Base-by-base conservation (phyloP, 2,797 vertebrate genomes). In the Cyprinodon diabolis region DNA sequence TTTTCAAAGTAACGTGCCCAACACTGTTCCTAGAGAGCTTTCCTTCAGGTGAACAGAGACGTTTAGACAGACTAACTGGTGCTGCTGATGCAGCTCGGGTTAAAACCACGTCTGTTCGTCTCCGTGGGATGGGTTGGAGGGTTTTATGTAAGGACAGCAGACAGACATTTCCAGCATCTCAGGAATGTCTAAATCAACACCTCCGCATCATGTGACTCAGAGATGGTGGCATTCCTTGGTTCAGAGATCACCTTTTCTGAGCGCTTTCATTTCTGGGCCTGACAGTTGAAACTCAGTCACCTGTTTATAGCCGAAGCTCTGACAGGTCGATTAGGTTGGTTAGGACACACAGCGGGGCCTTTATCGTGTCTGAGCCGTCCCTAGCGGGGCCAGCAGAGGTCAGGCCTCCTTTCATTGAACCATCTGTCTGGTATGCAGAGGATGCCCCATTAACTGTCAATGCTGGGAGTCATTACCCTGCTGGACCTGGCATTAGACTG, bases 361-460 rank as follows among this genome's bases (percentile, higher is more conserved):
- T 90, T 87, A 83, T 91, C 78, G 76, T 83, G 67, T 63, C 62
- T 15, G 21, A 82, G 69, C 56, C 71, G 47, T 85, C 77, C 65
- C 54, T 85, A 78, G 86, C 85, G 74, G 84, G 57, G 71, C 5
- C 45, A 67, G 58, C 71, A 86, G 72, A 87, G 89, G 87, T 87
- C 87, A 88, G 78, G 49, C 76, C 87, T 86, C 76, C 77, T 80
- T 82, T 80, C 83, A 84, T 87, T 78, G 72, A 74, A 86, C 81
- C 72, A 84, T 77, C 84, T 60, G 82, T 85, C 79, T 89, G 91
- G 92, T 90, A 93, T 93, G 89, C 76, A 55, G 71, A 84, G 84
- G 86, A 88, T 87, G 82, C 69, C 84, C 85, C 79, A 88, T 93
- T 91, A 90, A 82, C 88, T 92, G 90, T 93, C 91, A 90, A 86